Evolutionary conservation across 92 coral and sea anemone genomes (phyloP).

Genomic region (Palythoa grandis): DNA sequence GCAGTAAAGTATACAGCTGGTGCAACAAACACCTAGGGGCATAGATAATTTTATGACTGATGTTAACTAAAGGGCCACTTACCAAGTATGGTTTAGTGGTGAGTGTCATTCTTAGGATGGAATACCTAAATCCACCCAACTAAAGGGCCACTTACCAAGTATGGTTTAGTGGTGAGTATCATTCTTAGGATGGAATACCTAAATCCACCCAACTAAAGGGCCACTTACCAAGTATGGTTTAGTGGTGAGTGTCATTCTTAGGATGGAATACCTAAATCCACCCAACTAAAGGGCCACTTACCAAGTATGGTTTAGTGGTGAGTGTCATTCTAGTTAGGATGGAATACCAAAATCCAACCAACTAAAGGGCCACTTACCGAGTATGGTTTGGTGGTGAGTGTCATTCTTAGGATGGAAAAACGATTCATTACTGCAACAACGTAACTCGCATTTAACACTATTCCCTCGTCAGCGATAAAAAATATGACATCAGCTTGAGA

Average conservation of each 20-base stretch:
- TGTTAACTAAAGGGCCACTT: not conserved
- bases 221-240: no score
- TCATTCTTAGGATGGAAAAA: slow-evolving; percentile 71
- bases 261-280: not conserved
- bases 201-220: no score
- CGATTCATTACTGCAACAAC: slow-evolving; percentile 73
- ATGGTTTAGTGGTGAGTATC: slow-evolving; percentile 75
- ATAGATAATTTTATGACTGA: not conserved
- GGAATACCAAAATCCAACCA: not conserved
- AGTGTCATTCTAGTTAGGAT: slow-evolving; percentile 89
- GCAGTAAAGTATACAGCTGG: slow-evolving; percentile 39
- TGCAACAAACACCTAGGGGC: slow-evolving; percentile 46
- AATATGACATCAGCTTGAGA: slow-evolving; percentile 80
- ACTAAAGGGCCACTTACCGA: slow-evolving; percentile 58
- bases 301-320: slow-evolving; percentile 77
- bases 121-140: not conserved
- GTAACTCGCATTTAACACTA: slow-evolving; percentile 72
- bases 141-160: slow-evolving; percentile 60
- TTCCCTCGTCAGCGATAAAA: slow-evolving; percentile 84
- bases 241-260: no score
- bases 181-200: slow-evolving; percentile 63
- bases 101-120: no score
- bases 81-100: no score
- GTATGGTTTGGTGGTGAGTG: slow-evolving; percentile 70
- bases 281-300: slow-evolving; percentile 43